These are phyloP conservation scores for Nemotelus pantherinus DNA, from an alignment of 2,888 invertebrate species.

Conservation along the genomic window DNA sequence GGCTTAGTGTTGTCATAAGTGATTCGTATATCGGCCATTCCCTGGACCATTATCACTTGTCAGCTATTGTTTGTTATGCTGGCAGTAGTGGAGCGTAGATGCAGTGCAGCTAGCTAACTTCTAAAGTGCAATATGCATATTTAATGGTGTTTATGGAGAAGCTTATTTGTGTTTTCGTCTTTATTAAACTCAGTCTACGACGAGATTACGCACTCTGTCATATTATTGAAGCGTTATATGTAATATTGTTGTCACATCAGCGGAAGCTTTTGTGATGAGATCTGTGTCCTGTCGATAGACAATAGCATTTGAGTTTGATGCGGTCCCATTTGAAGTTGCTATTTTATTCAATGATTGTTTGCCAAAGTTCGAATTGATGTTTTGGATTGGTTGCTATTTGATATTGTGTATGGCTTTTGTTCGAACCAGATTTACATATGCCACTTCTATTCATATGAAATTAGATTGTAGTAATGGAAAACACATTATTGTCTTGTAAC, in stretches of 20 bases:
- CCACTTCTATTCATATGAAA: not conserved
- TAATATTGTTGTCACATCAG: constrained; percentile 33
- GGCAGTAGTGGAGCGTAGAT: no score
- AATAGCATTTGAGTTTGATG: not conserved
- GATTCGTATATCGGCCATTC: constrained; percentile 29
- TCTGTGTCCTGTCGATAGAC: constrained; percentile 7
- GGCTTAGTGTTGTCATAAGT: constrained; percentile 43
- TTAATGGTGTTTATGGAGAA: constrained; percentile 43
- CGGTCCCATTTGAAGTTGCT: constrained; percentile 23
- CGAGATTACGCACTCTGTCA: constrained; percentile 22
- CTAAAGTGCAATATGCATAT: constrained; percentile 46
- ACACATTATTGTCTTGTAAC: no score
- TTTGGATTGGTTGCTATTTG: constrained; percentile 8
- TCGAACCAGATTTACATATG: constrained; percentile 20
- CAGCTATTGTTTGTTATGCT: not conserved
- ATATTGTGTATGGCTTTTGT: constrained; percentile 17
- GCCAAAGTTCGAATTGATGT: constrained; percentile 9
- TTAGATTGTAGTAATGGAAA: no score
- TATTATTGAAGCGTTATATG: not conserved
- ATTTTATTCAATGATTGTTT: constrained; percentile 39
- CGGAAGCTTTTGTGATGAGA: constrained; percentile 15
- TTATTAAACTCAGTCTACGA: constrained; percentile 41
- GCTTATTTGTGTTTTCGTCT: constrained; percentile 46
- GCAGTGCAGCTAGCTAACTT: constrained; percentile 15
- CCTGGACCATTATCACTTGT: constrained; percentile 19